phyloP scores from a whole-genome alignment of 2,113 vertebrate genomes.

The Empidonax traillii region DNA sequence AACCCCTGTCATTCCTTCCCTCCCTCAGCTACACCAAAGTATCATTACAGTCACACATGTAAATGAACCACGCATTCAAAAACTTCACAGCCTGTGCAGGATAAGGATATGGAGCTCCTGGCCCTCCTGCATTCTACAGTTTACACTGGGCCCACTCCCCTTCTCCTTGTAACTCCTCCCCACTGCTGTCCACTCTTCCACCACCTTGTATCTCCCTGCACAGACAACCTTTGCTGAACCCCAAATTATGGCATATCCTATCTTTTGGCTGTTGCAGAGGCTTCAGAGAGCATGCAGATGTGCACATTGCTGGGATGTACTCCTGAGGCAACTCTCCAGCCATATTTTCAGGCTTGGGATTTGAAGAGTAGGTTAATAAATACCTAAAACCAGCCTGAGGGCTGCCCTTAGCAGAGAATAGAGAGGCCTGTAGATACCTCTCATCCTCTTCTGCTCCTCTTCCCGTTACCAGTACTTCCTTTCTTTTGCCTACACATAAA shows the following conservation, averaged over 20 bases:
- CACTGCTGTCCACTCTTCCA: neutral
- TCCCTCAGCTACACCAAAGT: neutral
- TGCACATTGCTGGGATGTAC: rapidly evolving
- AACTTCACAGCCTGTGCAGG: neutral
- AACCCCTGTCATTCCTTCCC: neutral
- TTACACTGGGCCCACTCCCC: neutral
- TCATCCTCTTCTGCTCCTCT: neutral
- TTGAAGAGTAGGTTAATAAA: neutral
- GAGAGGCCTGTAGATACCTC: neutral
- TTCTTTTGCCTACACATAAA: neutral
- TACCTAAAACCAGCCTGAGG: neutral
- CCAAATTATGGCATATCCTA: neutral
- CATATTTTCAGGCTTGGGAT: neutral
- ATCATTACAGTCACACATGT: neutral
- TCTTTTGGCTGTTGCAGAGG: neutral
- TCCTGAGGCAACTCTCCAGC: neutral
- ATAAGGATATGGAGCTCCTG: neutral
- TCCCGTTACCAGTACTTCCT: neutral
- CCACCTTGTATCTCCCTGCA: neutral
- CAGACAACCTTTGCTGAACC: neutral
- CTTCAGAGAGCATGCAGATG: neutral
- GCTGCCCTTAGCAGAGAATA: neutral
- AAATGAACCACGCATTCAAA: neutral
- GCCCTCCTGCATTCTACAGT: neutral
- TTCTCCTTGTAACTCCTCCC: neutral